Percentiles rank a stretch among this genome's conserved stretches.
These are phyloP conservation scores for Ancistrus triradiatus DNA, from an alignment of 2,113 vertebrate genomes.

Conservation along the genomic window DNA sequence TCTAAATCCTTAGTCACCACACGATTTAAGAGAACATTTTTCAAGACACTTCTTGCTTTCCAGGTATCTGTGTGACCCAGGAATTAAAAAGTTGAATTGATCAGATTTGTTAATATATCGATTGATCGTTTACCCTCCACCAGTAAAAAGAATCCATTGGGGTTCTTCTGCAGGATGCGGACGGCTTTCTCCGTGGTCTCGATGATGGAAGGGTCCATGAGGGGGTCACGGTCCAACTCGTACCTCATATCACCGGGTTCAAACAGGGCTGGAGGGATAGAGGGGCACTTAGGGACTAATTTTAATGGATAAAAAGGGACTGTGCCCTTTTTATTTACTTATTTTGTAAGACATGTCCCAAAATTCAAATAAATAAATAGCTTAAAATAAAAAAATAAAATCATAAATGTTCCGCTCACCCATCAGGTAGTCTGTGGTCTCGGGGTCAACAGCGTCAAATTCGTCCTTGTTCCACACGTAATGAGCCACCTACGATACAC, in stretches of 20 bases:
- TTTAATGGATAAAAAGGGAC: background rate
- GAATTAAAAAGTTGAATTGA: no score
- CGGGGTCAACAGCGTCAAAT: slow-evolving; percentile 63
- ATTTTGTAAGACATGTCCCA: no score
- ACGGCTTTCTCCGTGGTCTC: slow-evolving; percentile 72
- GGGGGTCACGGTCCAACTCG: slow-evolving; percentile 60
- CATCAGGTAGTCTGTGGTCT: slow-evolving; percentile 71
- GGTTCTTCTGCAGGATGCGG: slow-evolving; percentile 69
- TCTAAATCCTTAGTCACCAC: no score
- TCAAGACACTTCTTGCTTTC: no score
- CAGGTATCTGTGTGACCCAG: no score
- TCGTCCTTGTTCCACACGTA: slow-evolving; percentile 70
- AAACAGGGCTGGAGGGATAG: slow-evolving; percentile 60
- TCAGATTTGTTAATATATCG: no score
- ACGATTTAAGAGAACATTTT: no score
- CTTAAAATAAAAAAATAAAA: no score
- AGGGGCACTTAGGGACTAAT: background rate
- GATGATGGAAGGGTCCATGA: slow-evolving; percentile 64
- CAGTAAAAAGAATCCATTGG: slow-evolving; percentile 68
- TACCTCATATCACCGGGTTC: slow-evolving; percentile 68
- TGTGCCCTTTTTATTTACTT: no score
- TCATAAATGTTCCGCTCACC: slow-evolving; percentile 56
- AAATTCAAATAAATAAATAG: no score
- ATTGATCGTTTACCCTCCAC: slow-evolving; percentile 48
- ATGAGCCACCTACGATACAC: slow-evolving; percentile 57